Percentiles rank a stretch among this genome's conserved stretches.
Conservation (phyloP, 2,113 vertebrate genomes). For the Antigone vipio region DNA sequence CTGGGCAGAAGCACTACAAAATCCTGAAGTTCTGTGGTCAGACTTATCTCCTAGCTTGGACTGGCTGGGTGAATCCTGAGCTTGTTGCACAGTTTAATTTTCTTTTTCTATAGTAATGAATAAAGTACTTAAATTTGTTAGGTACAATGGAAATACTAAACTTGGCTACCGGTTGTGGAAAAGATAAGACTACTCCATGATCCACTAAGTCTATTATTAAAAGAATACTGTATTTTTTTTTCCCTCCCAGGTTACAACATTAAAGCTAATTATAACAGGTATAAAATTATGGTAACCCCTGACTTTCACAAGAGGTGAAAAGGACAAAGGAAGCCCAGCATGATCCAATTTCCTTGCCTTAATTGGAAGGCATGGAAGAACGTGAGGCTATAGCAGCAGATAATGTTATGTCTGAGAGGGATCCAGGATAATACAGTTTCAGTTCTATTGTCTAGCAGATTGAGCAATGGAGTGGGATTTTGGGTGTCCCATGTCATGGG, state of each 20-base stretch:
- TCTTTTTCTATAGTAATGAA: neutral
- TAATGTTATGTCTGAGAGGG: neutral
- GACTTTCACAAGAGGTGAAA: neutral
- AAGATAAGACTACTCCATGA: neutral
- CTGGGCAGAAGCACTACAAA: neutral
- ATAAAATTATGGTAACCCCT: neutral
- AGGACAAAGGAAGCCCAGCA: neutral
- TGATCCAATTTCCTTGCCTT: conserved; percentile 2
- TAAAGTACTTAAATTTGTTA: neutral
- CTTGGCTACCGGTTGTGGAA: neutral
- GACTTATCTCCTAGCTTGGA: neutral
- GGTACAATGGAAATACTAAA: neutral
- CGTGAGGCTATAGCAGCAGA: neutral
- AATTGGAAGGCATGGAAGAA: neutral
- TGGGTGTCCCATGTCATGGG: neutral
- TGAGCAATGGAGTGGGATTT: neutral
- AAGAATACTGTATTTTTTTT: neutral
- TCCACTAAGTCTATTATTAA: neutral
- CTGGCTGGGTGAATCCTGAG: neutral
- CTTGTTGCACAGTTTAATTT: neutral
- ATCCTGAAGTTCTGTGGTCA: neutral
- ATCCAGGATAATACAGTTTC: neutral
- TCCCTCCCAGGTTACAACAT: neutral
- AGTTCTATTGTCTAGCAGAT: neutral
- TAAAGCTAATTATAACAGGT: neutral